phyloP scores from a whole-genome alignment of 1,140 invertebrate genomes.

The Uloborus diversus region DNA sequence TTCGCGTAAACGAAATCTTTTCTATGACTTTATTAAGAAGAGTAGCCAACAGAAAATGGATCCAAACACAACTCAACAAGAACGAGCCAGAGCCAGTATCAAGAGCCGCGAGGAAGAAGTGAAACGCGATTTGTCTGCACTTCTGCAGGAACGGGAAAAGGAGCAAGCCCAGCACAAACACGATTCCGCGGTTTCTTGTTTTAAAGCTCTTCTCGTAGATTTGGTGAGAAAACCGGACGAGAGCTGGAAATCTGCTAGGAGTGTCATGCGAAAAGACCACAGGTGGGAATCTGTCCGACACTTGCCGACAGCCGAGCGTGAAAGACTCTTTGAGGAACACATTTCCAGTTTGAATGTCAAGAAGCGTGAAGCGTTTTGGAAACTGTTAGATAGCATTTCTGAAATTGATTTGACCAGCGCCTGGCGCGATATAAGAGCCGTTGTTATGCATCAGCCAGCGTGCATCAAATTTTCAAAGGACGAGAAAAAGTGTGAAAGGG shows the following conservation, averaged over 20 bases:
- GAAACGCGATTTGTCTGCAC: constrained; percentile 87
- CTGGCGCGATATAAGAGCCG: constrained; percentile 92
- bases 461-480: constrained; percentile 89
- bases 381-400: constrained; percentile 67
- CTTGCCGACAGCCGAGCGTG: constrained; percentile 89
- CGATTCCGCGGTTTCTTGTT: constrained; percentile 94
- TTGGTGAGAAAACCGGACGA: constrained; percentile 90
- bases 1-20: constrained; percentile 88
- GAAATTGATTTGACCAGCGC: constrained; percentile 80
- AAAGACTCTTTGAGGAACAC: constrained; percentile 90
- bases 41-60: constrained; percentile 67
- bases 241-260: constrained; percentile 93
- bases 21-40: constrained; percentile 81
- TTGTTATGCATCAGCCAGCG: constrained; percentile 89
- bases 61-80: too few relatives aligned
- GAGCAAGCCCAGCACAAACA: constrained; percentile 95
- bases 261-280: constrained; percentile 92
- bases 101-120: constrained; percentile 93
- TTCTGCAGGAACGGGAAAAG: constrained; percentile 93
- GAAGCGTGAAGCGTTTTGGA: constrained; percentile 90
- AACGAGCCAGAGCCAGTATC: constrained; percentile 86
- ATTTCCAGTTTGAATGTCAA: constrained; percentile 85
- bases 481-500: constrained; percentile 91
- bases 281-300: constrained; percentile 89
- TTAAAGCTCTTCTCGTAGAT: constrained; percentile 93